Conservation (phyloP, 2,797 vertebrate genomes). For the Pelobates cultripes region DNA sequence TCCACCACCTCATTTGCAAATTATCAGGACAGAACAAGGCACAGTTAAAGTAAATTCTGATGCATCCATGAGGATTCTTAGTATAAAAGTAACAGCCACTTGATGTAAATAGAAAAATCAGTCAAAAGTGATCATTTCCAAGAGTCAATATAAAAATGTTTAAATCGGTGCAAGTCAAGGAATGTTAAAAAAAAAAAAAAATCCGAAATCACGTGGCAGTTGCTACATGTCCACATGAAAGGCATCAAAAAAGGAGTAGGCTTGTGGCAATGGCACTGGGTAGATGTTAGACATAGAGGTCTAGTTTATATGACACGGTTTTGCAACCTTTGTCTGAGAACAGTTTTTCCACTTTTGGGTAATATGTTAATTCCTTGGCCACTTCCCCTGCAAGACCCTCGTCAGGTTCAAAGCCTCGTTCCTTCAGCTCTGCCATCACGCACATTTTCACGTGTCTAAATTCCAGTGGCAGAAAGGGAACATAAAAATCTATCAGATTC, state of each 20-base stretch:
- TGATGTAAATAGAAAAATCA: background rate
- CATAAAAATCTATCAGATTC: conserved; percentile 92
- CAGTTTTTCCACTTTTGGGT: conserved; percentile 84
- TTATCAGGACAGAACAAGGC: too few relatives aligned
- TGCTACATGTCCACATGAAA: background rate
- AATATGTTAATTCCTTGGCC: conserved; percentile 84
- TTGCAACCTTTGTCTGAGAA: conserved; percentile 95
- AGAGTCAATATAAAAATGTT: background rate
- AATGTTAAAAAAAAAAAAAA: background rate
- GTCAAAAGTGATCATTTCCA: too few relatives aligned
- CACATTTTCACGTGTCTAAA: conserved; percentile 88
- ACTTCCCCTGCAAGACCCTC: conserved; percentile 71
- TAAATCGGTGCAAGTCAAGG: background rate
- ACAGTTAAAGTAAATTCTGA: too few relatives aligned
- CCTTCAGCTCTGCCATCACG: conserved; percentile 76
- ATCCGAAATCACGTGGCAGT: background rate
- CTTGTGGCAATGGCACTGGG: background rate
- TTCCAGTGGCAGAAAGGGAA: conserved; percentile 95
- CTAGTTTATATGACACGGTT: conserved; percentile 86
- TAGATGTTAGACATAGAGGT: conserved; percentile 74
- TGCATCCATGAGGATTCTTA: background rate
- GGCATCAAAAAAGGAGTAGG: background rate
- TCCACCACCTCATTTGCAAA: too few relatives aligned
- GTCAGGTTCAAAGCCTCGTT: conserved; percentile 65
- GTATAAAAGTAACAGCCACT: conserved; percentile 6